Percentiles rank a stretch among this genome's conserved stretches.
phyloP scores from a whole-genome alignment of 2,797 vertebrate genomes.

The Parauchenoglanis punctatus region DNA sequence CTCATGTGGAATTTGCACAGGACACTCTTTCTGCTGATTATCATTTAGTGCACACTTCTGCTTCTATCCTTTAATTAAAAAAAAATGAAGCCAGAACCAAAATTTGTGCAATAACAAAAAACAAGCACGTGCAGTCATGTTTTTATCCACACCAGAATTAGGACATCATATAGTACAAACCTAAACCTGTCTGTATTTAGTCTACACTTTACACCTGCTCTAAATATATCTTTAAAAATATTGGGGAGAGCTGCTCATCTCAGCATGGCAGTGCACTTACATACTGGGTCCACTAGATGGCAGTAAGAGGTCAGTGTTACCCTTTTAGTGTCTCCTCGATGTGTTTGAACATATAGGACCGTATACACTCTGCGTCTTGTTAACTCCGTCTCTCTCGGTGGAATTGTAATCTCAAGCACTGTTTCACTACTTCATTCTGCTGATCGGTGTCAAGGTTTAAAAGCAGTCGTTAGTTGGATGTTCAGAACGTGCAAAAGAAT shows the following conservation, averaged over 20 bases:
- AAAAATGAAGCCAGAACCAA: not conserved
- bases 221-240: not conserved
- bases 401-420: not conserved
- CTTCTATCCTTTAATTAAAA: not conserved
- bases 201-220: not conserved
- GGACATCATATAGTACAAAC: not conserved
- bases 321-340: not conserved
- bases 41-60: not conserved
- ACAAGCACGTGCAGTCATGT: not conserved
- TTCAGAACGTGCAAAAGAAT: not conserved
- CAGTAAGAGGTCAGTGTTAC: slow-evolving; percentile 21
- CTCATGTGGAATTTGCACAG: not conserved
- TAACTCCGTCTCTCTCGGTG: not conserved
- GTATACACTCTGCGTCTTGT: not conserved
- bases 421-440: too few species aligned
- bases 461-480: not conserved
- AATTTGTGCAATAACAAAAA: not conserved
- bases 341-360: not conserved
- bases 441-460: not conserved
- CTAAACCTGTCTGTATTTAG: not conserved
- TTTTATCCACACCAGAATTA: not conserved
- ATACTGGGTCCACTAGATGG: slow-evolving; percentile 39
- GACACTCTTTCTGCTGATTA: not conserved
- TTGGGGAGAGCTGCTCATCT: too few species aligned
- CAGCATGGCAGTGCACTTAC: not conserved